Conservation (phyloP, 37 sponge, comb jelly and placozoan genomes). For the Dysidea cf. avara region DNA sequence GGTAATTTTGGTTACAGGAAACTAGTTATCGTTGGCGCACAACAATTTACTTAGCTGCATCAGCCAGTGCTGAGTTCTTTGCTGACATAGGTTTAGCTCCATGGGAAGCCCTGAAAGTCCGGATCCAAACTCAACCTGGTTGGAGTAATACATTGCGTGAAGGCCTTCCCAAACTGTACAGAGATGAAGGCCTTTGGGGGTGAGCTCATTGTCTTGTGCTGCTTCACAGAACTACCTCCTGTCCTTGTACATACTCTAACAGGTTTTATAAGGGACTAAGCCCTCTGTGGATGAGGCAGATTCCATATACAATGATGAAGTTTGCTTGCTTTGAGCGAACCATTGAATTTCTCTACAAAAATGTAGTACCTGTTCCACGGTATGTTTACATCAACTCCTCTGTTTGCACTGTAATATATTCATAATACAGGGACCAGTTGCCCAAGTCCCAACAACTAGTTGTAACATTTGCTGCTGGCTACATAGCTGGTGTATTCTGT, state of each 20-base stretch:
- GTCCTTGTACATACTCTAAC: neutral
- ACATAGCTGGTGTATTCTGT: slow-evolving; percentile 99
- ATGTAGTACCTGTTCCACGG: slow-evolving; percentile 94
- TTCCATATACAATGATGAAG: slow-evolving; percentile 99
- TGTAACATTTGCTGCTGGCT: slow-evolving; percentile 97
- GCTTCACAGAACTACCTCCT: no score
- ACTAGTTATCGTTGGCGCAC: slow-evolving; percentile 86
- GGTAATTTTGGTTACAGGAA: slow-evolving; percentile 53
- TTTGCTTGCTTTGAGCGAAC: slow-evolving; percentile 99
- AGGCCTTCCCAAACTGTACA: slow-evolving; percentile 86
- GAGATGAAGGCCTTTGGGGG: slow-evolving; percentile 88
- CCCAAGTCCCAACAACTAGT: slow-evolving; percentile 92
- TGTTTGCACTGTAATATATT: no score
- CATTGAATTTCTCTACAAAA: slow-evolving; percentile 94
- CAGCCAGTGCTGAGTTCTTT: slow-evolving; percentile 99
- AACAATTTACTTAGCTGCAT: slow-evolving; percentile 94
- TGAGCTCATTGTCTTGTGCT: slow-evolving; percentile 34
- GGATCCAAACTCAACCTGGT: slow-evolving; percentile 96
- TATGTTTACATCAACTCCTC: slow-evolving; percentile 32
- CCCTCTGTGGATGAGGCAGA: slow-evolving; percentile 98
- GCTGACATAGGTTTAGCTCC: slow-evolving; percentile 98
- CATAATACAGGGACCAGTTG: slow-evolving; percentile 30
- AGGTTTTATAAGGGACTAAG: slow-evolving; percentile 96
- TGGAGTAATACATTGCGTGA: slow-evolving; percentile 90
- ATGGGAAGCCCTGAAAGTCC: slow-evolving; percentile 98